These are phyloP conservation scores for Ophthalmolycus amberensis DNA, from an alignment of 2,113 vertebrate species.

Conservation along the genomic window DNA sequence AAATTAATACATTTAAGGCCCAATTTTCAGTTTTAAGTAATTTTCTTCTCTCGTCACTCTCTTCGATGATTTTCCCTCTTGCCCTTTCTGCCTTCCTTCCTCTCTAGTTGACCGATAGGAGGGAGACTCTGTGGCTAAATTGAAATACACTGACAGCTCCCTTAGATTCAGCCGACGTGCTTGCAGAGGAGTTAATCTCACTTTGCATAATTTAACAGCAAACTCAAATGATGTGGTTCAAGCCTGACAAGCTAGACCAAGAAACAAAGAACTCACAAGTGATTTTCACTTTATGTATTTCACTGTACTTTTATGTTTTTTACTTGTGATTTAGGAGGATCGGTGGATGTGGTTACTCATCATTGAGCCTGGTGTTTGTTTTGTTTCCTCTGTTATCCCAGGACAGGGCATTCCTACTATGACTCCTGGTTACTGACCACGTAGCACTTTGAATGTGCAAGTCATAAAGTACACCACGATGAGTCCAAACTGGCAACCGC, in stretches of 20 bases:
- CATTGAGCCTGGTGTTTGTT: conserved; percentile 40
- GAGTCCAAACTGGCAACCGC: conserved; percentile 73
- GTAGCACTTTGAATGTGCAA: conserved; percentile 60
- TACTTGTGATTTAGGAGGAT: conserved; percentile 10
- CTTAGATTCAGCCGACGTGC: conserved; percentile 57
- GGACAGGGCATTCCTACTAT: conserved; percentile 33
- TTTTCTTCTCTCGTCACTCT: conserved; percentile 49
- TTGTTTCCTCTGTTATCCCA: conserved; percentile 50
- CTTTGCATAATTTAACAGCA: conserved; percentile 44
- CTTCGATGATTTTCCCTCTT: conserved; percentile 50
- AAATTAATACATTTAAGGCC: conserved; percentile 46
- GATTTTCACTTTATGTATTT: conserved; percentile 15
- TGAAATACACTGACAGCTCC: conserved; percentile 64
- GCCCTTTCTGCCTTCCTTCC: conserved; percentile 42
- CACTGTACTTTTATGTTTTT: background rate
- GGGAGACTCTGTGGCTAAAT: conserved; percentile 49
- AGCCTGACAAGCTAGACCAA: conserved; percentile 21
- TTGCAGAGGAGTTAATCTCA: conserved; percentile 54
- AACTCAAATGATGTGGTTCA: conserved; percentile 58
- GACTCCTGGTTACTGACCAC: conserved; percentile 30
- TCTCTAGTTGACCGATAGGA: conserved; percentile 42
- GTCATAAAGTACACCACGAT: conserved; percentile 71
- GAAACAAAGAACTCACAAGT: conserved; percentile 57
- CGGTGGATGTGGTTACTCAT: background rate
- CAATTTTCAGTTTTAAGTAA: conserved; percentile 44